Percentiles rank a stretch among this genome's conserved stretches.
phyloP scores from a whole-genome alignment of 2,888 invertebrate genomes.

The Leptopilina myrica region DNA sequence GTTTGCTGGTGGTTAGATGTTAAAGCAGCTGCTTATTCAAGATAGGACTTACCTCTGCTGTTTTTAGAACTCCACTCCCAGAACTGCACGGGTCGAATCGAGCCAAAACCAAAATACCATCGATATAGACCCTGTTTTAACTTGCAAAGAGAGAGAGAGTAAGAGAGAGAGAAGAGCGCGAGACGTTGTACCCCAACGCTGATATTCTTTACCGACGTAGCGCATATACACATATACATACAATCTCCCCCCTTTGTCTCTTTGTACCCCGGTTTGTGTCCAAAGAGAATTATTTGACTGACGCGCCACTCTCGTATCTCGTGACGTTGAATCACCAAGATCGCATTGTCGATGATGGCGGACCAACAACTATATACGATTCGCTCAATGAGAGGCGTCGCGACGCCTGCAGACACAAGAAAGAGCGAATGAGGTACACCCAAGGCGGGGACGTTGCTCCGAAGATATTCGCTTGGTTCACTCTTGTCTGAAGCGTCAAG shows the following conservation, averaged over 20 bases:
- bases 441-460: slow-evolving; percentile 26
- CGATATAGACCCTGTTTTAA: slow-evolving; percentile 64
- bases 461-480: background rate
- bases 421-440: slow-evolving; percentile 38
- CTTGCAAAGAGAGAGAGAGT: slow-evolving; percentile 33
- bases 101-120: slow-evolving; percentile 77
- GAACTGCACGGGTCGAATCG: slow-evolving; percentile 75
- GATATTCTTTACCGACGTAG: slow-evolving; percentile 46
- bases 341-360: slow-evolving; percentile 44
- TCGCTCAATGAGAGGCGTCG: slow-evolving; percentile 30
- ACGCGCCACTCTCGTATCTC: slow-evolving; percentile 34
- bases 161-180: no score
- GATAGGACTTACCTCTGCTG: slow-evolving; percentile 76
- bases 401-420: slow-evolving; percentile 23
- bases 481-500: background rate
- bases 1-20: background rate
- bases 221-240: background rate
- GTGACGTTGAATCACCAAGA: slow-evolving; percentile 39
- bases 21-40: slow-evolving; percentile 39
- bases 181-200: slow-evolving; percentile 53
- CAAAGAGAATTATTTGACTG: slow-evolving; percentile 46
- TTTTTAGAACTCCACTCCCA: slow-evolving; percentile 77
- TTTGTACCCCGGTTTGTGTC: slow-evolving; percentile 56
- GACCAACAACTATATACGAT: slow-evolving; percentile 36
- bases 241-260: slow-evolving; percentile 47